Evolutionary conservation across 2,113 vertebrate genomes (phyloP).

Genomic region (Empidonax alnorum): DNA sequence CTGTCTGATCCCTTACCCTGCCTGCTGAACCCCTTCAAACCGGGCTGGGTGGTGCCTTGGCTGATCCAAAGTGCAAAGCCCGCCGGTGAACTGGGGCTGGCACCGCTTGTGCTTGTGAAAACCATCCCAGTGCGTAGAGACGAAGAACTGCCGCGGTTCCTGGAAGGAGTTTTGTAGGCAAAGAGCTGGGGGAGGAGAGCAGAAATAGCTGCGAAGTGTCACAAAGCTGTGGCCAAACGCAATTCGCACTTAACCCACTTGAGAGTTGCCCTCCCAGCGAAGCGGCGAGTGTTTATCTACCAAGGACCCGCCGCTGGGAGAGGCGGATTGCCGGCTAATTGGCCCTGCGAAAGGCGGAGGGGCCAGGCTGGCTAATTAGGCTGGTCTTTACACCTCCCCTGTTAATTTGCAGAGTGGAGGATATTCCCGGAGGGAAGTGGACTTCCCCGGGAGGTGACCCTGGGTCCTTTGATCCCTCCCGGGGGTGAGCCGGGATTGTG

Average conservation of each 20-base stretch:
- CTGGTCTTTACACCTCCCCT: background rate
- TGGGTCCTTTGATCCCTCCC: background rate
- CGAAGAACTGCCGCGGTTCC: fast-evolving
- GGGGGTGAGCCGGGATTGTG: background rate
- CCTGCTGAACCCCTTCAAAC: background rate
- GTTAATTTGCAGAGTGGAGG: background rate
- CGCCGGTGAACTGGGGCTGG: background rate
- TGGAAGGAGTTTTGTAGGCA: background rate
- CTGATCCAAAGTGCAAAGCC: background rate
- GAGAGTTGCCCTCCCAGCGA: background rate
- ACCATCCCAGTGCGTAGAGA: fast-evolving
- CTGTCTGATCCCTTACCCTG: background rate
- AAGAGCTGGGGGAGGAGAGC: background rate
- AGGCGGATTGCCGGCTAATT: background rate
- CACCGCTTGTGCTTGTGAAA: background rate
- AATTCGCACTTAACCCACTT: background rate
- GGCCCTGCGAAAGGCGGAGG: background rate
- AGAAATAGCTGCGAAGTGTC: background rate
- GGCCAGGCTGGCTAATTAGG: background rate
- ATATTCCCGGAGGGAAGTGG: background rate
- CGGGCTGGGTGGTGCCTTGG: background rate
- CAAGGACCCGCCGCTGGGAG: background rate
- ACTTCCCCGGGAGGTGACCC: background rate
- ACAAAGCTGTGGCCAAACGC: background rate
- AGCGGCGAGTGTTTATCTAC: background rate